Conservation (phyloP, 2,888 invertebrate species). For the Leucoma salicis region DNA sequence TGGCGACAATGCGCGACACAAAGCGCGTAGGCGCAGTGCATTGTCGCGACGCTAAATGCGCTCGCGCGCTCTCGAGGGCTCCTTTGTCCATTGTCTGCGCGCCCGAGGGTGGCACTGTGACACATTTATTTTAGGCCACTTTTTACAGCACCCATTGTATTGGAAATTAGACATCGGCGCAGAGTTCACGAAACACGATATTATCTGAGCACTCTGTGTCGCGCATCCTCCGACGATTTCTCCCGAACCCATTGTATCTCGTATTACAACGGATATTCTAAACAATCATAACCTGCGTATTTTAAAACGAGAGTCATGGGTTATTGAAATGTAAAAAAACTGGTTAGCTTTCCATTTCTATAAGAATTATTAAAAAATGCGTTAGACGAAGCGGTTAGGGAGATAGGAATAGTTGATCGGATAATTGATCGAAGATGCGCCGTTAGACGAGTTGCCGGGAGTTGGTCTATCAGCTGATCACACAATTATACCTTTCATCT, state of each 20-base stretch:
- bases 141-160: slow-evolving; percentile 78
- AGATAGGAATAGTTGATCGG: slow-evolving; percentile 50
- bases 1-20: slow-evolving; percentile 47
- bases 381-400: slow-evolving; percentile 46
- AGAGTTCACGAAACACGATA: slow-evolving; percentile 77
- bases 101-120: slow-evolving; percentile 77
- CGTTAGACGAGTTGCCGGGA: slow-evolving; percentile 53
- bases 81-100: slow-evolving; percentile 76
- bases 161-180: slow-evolving; percentile 76
- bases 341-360: slow-evolving; percentile 76
- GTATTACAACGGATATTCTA: slow-evolving; percentile 48
- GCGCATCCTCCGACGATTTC: slow-evolving; percentile 64
- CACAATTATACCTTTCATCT: slow-evolving; percentile 65
- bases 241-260: slow-evolving; percentile 54
- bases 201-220: slow-evolving; percentile 61
- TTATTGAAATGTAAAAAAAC: slow-evolving; percentile 62
- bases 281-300: slow-evolving; percentile 38
- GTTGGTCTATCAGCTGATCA: slow-evolving; percentile 66
- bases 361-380: slow-evolving; percentile 54
- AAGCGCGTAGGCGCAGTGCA: slow-evolving; percentile 63
- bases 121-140: slow-evolving; percentile 78
- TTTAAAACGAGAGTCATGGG: slow-evolving; percentile 31
- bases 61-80: slow-evolving; percentile 50
- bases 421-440: slow-evolving; percentile 70
- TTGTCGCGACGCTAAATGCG: slow-evolving; percentile 62